These are phyloP conservation scores for Cheumatopsyche charites DNA, from an alignment of 1,140 invertebrate species.

Conservation along the genomic window DNA sequence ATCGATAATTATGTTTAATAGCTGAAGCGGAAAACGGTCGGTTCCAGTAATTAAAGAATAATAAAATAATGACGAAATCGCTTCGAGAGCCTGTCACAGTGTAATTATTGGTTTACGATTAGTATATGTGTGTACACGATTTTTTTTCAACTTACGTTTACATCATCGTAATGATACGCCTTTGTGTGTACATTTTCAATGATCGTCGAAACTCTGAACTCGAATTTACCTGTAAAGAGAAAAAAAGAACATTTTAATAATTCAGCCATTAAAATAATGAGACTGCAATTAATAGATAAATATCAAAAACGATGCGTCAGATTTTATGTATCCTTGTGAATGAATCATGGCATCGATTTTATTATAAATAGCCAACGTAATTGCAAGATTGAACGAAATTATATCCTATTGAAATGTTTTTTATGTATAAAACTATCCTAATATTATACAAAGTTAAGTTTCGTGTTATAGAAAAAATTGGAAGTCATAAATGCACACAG, in stretches of 20 bases:
- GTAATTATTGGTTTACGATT: conserved; percentile 17
- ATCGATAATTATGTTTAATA: conserved; percentile 22
- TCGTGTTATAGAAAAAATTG: no score
- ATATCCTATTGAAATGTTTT: no score
- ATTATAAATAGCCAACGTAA: no score
- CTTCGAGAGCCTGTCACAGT: conserved; percentile 4
- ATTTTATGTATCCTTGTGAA: no score
- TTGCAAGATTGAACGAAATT: no score
- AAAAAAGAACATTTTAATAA: conserved; percentile 2
- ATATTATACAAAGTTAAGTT: no score
- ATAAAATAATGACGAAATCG: conserved; percentile 12
- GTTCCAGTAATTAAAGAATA: conserved; percentile 16
- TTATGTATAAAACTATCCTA: no score
- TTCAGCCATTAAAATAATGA: no score
- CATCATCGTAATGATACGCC: conserved; percentile 22
- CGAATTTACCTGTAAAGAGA: conserved; percentile 26
- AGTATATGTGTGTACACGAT: neutral
- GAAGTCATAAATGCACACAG: no score
- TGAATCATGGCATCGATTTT: no score
- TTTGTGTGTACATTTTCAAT: conserved; percentile 24
- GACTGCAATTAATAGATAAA: no score
- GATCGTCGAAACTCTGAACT: conserved; percentile 19
- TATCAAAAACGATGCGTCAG: no score
- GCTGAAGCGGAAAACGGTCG: conserved; percentile 4
- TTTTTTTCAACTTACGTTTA: conserved; percentile 19